Percentiles rank a stretch among this genome's conserved stretches.
phyloP scores from a whole-genome alignment of 1,140 invertebrate species.

The Drosophila lowei region DNA sequence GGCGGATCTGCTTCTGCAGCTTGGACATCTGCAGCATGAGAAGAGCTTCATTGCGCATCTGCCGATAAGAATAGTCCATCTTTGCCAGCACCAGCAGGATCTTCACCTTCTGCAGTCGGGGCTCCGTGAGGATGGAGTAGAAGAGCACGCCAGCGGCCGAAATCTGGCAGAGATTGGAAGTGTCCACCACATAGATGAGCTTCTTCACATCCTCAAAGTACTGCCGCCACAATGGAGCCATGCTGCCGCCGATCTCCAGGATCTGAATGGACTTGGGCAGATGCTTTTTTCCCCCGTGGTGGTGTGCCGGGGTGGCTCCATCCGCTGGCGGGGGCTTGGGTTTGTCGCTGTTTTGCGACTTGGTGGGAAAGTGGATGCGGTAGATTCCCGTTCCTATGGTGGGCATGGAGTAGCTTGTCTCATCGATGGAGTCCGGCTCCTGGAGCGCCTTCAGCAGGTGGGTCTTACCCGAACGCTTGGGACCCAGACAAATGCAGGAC shows the following conservation, averaged over 20 bases:
- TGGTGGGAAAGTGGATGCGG: slow-evolving; percentile 85
- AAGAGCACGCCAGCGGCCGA: slow-evolving; percentile 90
- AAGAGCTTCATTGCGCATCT: slow-evolving; percentile 92
- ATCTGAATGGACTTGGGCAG: slow-evolving; percentile 83
- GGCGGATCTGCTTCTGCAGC: slow-evolving; percentile 86
- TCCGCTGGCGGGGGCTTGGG: slow-evolving; percentile 62
- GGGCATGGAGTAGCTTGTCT: slow-evolving; percentile 88
- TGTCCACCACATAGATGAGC: slow-evolving; percentile 90
- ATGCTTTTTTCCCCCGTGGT: slow-evolving; percentile 51
- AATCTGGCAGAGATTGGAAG: slow-evolving; percentile 91
- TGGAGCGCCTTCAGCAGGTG: slow-evolving; percentile 90
- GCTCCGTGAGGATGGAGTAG: slow-evolving; percentile 89
- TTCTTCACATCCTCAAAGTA: slow-evolving; percentile 88
- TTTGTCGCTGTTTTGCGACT: slow-evolving; percentile 72
- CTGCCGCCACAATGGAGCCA: slow-evolving; percentile 89
- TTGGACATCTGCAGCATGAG: slow-evolving; percentile 89
- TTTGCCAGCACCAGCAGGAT: slow-evolving; percentile 90
- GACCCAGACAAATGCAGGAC: slow-evolving; percentile 89
- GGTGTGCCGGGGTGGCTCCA: slow-evolving; percentile 2
- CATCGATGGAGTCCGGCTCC: slow-evolving; percentile 87
- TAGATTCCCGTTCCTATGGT: slow-evolving; percentile 91
- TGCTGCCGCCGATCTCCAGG: slow-evolving; percentile 89
- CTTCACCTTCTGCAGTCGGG: slow-evolving; percentile 86
- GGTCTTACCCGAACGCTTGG: slow-evolving; percentile 91
- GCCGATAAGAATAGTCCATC: slow-evolving; percentile 91